Conservation (phyloP, 2,113 vertebrate genomes). For the Enhydra lutris region DNA sequence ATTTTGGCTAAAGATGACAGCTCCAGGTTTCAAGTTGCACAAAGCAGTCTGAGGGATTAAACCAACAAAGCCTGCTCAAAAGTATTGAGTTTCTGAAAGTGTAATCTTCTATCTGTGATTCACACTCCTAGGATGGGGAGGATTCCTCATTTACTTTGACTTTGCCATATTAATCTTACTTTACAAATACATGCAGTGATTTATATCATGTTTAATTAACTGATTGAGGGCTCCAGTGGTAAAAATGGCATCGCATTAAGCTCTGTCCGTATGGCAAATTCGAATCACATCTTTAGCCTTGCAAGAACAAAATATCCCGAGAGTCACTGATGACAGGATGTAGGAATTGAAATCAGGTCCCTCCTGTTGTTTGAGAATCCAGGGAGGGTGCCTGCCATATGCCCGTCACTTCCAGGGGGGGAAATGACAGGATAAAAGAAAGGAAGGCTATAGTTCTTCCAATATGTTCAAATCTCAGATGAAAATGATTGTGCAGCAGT, state of each 20-base stretch:
- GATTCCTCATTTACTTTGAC: slow-evolving; percentile 82
- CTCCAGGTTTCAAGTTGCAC: slow-evolving; percentile 83
- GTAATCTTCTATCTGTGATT: slow-evolving; percentile 84
- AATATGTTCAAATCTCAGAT: slow-evolving; percentile 95
- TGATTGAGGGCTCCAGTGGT: slow-evolving; percentile 87
- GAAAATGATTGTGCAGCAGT: slow-evolving; percentile 83
- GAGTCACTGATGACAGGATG: slow-evolving; percentile 92
- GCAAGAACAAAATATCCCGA: slow-evolving; percentile 88
- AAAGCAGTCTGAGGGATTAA: slow-evolving; percentile 87
- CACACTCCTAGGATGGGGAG: slow-evolving; percentile 80
- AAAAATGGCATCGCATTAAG: slow-evolving; percentile 86
- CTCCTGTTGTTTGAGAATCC: slow-evolving; percentile 91
- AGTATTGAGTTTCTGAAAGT: slow-evolving; percentile 87
- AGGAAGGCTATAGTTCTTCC: slow-evolving; percentile 88
- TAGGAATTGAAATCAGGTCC: slow-evolving; percentile 89
- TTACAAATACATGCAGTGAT: slow-evolving; percentile 86
- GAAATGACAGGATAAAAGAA: slow-evolving; percentile 92
- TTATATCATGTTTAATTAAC: slow-evolving; percentile 92
- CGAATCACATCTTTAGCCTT: slow-evolving; percentile 87
- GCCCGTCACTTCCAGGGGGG: slow-evolving; percentile 90
- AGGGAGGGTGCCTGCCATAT: slow-evolving; percentile 96
- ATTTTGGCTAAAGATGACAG: slow-evolving; percentile 91
- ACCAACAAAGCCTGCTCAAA: slow-evolving; percentile 86
- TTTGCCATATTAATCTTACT: slow-evolving; percentile 88
- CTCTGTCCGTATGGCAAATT: slow-evolving; percentile 87